Evolutionary conservation across 2,888 invertebrate species (phyloP).

Genomic region (Macaria notata): DNA sequence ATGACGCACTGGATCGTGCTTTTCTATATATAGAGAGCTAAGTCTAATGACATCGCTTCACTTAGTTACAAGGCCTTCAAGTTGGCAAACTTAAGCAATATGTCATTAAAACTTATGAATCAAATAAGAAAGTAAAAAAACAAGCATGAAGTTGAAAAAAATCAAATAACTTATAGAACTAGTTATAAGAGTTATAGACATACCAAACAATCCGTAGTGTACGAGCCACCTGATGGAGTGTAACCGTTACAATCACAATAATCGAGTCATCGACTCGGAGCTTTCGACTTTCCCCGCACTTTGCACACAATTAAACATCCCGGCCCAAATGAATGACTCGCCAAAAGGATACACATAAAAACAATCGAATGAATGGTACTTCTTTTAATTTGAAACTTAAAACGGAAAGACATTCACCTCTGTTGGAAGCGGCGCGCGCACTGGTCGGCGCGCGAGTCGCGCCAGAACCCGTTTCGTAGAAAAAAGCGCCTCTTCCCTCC

Average conservation of each 20-base stretch:
- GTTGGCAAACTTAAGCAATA: no score
- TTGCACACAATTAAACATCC: constrained; percentile 40
- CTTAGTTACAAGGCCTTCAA: no score
- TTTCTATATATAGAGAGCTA: no score
- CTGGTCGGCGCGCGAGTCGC: constrained; percentile 84
- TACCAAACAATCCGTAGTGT: constrained; percentile 60
- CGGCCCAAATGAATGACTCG: constrained; percentile 21
- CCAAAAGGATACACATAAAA: constrained; percentile 35
- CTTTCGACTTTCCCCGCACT: constrained; percentile 60
- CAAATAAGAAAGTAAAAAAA: no score
- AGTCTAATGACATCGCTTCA: no score
- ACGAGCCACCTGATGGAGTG: constrained; percentile 58
- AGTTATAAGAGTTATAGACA: constrained; percentile 48
- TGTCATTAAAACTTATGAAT: no score
- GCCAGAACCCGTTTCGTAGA: constrained; percentile 83
- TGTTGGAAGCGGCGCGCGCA: constrained; percentile 73
- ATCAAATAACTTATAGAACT: background rate
- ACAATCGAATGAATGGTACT: constrained; percentile 21
- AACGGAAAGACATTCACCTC: constrained; percentile 78
- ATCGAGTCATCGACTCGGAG: constrained; percentile 51
- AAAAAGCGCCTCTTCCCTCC: constrained; percentile 75
- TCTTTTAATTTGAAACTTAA: constrained; percentile 46
- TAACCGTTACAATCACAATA: constrained; percentile 67
- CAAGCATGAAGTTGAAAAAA: no score
- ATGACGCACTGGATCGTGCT: no score